These are phyloP conservation scores for Dolichomitus sp. DNA, from an alignment of 2,888 invertebrate genomes.

Conservation along the genomic window DNA sequence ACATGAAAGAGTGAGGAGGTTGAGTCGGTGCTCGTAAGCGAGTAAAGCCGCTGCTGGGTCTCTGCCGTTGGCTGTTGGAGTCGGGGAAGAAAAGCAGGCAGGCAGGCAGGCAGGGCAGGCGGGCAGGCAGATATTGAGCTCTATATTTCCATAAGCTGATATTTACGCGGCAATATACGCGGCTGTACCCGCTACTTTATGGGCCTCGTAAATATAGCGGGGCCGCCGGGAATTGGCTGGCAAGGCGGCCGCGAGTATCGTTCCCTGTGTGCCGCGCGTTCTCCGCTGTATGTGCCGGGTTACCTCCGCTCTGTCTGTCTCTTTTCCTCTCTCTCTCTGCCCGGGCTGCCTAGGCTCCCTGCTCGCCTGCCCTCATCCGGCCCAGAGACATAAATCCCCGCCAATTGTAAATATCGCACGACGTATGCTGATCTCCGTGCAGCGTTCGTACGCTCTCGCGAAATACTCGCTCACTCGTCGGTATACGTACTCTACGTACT, in stretches of 20 bases:
- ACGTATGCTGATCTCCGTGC: conserved; percentile 82
- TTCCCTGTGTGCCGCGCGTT: conserved; percentile 67
- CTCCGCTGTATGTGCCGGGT: conserved; percentile 42
- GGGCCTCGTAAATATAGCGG: conserved; percentile 85
- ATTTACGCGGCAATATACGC: conserved; percentile 87
- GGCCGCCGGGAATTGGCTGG: conserved; percentile 85
- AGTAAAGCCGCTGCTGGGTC: conserved; percentile 45
- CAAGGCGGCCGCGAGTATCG: conserved; percentile 80
- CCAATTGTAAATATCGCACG: conserved; percentile 84
- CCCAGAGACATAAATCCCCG: conserved; percentile 81
- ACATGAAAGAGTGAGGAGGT: conserved; percentile 33
- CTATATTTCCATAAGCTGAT: conserved; percentile 88
- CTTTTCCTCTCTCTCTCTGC: conserved; percentile 65
- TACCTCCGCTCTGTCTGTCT: conserved; percentile 44
- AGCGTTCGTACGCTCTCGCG: conserved; percentile 62
- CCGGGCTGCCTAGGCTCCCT: conserved; percentile 59
- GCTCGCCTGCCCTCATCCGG: conserved; percentile 67
- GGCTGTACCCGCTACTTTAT: conserved; percentile 85
- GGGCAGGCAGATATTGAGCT: conserved; percentile 87
- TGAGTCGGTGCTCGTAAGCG: conserved; percentile 31
- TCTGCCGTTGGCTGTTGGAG: conserved; percentile 64
- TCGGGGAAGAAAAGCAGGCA: conserved; percentile 72
- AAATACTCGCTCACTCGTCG: conserved; percentile 58
- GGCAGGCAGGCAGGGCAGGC: conserved; percentile 65
- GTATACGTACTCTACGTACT: conserved; percentile 36